Evolutionary conservation across 2,888 invertebrate species (phyloP), one percentile per base, ranked within the genome.

Genomic region (Eupithecia centaureata): DNA sequence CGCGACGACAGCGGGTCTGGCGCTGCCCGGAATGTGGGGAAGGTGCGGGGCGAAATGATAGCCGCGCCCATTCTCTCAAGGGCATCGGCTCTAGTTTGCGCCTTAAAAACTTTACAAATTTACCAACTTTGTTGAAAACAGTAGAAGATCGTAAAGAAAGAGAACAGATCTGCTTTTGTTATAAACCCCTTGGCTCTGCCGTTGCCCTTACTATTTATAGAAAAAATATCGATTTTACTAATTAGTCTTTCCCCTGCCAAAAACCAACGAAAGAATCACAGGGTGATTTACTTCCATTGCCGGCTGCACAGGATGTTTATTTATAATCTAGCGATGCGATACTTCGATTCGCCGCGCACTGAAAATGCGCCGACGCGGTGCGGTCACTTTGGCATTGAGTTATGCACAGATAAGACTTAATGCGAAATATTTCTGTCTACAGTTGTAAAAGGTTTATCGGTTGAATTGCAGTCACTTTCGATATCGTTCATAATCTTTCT

Each of bases 341-440:
- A 63, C 59, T 54, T 69, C 61, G 66, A 64, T 66, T 51, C 47
- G 22, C 63, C 65, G 68, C 65, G 65, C 65, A 66, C 18, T 63
- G 60, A 59, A 68, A 65, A 68, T 82, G 84, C 86, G 86, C 86
- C 84, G 85, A 79, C 84, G 82, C 85, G 82, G 75, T 83, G 82
- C 82, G 80, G 75, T 73, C 73, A 67, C 13, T 18, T n/a, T 7
- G 68, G 0, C 83, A 84, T 58, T 85, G 87, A 86, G 10, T 78
- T 52, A 25, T 42, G 56, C 61, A 60, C 63, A 71, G 71, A 71
- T 13, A 7, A 27, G 63, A 47, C 47, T 33, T 1, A 30, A 27
- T 27, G 15, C 4, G 7, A 52, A 27, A 13, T 52, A 12, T 18
- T 18, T 18, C 0, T 1, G 8, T 12, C 47, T 12, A 22, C 22